These are phyloP conservation scores for Craseonycteris thonglongyai DNA, from an alignment of 2,113 vertebrate species.

Conservation along the genomic window DNA sequence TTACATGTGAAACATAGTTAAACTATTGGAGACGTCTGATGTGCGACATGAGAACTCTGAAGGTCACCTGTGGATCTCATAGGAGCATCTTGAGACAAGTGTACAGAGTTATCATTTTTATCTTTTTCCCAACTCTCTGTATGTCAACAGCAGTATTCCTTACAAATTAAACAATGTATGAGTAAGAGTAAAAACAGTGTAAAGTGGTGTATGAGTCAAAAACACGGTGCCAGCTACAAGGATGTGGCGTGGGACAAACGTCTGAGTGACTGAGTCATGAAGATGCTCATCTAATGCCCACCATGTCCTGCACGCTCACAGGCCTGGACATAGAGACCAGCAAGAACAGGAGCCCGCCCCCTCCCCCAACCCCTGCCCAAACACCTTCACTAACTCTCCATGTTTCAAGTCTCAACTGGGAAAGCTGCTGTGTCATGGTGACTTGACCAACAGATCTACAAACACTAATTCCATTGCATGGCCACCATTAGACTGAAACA, in stretches of 20 bases:
- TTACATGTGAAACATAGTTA: neutral
- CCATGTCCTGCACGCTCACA: neutral
- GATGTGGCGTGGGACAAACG: neutral
- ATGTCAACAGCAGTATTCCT: neutral
- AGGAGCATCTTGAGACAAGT: neutral
- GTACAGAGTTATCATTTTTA: neutral
- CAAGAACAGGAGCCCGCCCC: neutral
- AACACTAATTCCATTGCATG: neutral
- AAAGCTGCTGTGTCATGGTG: neutral
- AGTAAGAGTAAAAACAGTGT: neutral
- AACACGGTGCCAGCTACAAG: neutral
- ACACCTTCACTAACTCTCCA: neutral
- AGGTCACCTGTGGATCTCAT: neutral
- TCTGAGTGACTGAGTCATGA: neutral
- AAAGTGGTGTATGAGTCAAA: neutral
- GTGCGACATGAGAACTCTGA: neutral
- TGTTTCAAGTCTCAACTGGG: neutral
- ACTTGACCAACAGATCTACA: neutral
- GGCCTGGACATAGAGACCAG: neutral
- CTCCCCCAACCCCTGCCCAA: neutral
- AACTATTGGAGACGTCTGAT: neutral
- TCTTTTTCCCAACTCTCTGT: neutral
- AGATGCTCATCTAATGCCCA: neutral
- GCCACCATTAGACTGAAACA: neutral
- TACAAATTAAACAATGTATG: neutral